Percentiles rank a stretch among this genome's conserved stretches.
Conservation (phyloP, 1,140 invertebrate genomes). For the Gryllus bimaculatus region DNA sequence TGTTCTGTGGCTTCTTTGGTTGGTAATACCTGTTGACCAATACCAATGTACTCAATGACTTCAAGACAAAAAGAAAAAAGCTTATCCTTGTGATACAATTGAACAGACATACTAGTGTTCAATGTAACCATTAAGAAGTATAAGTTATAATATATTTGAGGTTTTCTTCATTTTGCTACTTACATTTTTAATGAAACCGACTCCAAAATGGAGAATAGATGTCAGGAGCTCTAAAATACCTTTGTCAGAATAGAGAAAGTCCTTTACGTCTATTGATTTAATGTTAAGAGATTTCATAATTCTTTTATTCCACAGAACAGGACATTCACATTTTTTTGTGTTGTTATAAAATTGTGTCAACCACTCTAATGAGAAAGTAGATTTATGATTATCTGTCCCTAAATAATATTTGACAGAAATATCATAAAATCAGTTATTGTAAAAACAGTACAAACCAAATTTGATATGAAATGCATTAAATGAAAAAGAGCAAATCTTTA, state of each 20-base stretch:
- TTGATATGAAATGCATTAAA: too few relatives aligned
- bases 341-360: conserved; percentile 33
- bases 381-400: conserved; percentile 40
- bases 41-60: background rate
- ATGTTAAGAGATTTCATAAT: conserved; percentile 29
- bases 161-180: conserved; percentile 19
- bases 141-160: background rate
- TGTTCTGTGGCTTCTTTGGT: conserved; percentile 40
- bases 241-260: conserved; percentile 32
- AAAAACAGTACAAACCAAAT: too few relatives aligned
- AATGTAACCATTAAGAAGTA: background rate
- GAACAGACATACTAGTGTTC: background rate
- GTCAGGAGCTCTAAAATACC: conserved; percentile 33
- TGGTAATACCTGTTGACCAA: conserved; percentile 34
- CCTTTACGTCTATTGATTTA: conserved; percentile 29
- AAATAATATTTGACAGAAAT: conserved; percentile 21
- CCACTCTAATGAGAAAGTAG: conserved; percentile 34
- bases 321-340: conserved; percentile 22
- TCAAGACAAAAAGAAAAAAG: background rate
- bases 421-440: too few relatives aligned
- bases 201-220: conserved; percentile 38
- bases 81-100: background rate
- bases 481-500: too few relatives aligned
- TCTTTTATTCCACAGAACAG: conserved; percentile 33
- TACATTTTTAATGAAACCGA: conserved; percentile 38